These are phyloP conservation scores for Thaleichthys pacificus DNA, from an alignment of 2,797 vertebrate genomes.

Conservation along the genomic window DNA sequence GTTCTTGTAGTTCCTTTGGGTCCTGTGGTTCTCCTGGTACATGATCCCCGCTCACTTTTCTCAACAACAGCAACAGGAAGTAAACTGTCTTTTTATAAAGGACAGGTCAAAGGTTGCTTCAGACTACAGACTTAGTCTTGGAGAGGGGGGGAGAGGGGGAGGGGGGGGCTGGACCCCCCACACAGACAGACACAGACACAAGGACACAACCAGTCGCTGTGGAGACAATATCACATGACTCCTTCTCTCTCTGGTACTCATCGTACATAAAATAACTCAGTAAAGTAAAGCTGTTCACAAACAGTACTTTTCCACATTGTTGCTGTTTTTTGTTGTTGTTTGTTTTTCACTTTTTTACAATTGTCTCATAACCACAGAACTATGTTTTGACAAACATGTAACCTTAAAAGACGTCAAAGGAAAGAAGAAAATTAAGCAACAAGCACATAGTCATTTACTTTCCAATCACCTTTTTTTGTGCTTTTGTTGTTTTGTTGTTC, in stretches of 20 bases:
- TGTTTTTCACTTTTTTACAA: conserved; percentile 64
- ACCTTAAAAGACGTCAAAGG: conserved; percentile 77
- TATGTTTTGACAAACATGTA: conserved; percentile 79
- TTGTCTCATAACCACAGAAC: conserved; percentile 76
- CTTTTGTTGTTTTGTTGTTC: conserved; percentile 63
- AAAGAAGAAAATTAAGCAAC: conserved; percentile 48
- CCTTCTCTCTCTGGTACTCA: conserved; percentile 57
- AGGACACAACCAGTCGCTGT: conserved; percentile 62
- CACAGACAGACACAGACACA: conserved; percentile 62
- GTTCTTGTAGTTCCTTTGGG: conserved; percentile 31
- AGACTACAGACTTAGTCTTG: not conserved
- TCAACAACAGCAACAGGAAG: no score
- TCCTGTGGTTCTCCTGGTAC: conserved; percentile 15
- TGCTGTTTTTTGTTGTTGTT: conserved; percentile 34
- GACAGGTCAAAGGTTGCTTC: no score
- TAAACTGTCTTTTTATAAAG: no score
- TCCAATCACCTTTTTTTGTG: conserved; percentile 63
- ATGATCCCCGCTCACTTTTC: conserved; percentile 26
- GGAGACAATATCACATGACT: conserved; percentile 50
- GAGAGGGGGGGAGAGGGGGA: conserved; percentile 21
- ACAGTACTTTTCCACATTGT: conserved; percentile 63
- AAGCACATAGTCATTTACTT: conserved; percentile 60
- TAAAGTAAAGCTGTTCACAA: conserved; percentile 79
- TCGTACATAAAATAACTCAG: conserved; percentile 63
- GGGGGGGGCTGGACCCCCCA: conserved; percentile 48